Base-by-base conservation (phyloP, 1,140 invertebrate genomes). In the Drosophila sechellia region DNA sequence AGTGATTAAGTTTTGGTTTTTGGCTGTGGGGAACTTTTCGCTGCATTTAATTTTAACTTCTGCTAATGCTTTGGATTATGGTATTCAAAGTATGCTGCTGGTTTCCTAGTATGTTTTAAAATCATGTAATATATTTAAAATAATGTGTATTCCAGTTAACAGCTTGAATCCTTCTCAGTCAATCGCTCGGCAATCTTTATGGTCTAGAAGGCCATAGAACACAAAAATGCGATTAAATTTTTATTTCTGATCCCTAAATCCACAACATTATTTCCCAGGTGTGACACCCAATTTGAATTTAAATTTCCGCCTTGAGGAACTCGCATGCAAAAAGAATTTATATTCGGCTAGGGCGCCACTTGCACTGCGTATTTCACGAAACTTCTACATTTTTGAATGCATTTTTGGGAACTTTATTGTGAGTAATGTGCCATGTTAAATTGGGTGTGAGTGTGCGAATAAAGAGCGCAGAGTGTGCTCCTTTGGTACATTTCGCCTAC, bases 351-450 rank as follows among this genome's bases (percentile, higher is more conserved):
- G 22, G 20, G 15, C 13, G n/a, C 35, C 27, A 10, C 35, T 56
- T 20, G 40, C 15, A 35, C 50, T 70, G 15, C 65, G 35, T 68
- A 69, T 46, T 46, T 69, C 35, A 69, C 27, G 57, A 37, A 48
- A 70, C 40, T 70, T 77, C 64, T 12, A 45, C 10, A 46, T 43
- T 60, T 73, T 79, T 48, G 53, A 61, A 60, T 81, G 59, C 68
- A 55, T 45, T 70, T 78, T 79, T 59, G 31, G 40, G 31, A 52
- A 76, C 48, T 69, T 59, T 57, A 63, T 66, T 58, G 56, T 63
- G 64, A 75, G 49, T 84, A 68, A 72, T 70, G 77, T 80, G 50
- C 56, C 81, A 81, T 68, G 69, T 78, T 86, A 79, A 81, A 86
- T 83, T 79, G 75, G 60, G 84, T 76, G 76, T 79, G 79, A 63